phyloP scores from a whole-genome alignment of 2,113 vertebrate species.

The Burhinus oedicnemus region DNA sequence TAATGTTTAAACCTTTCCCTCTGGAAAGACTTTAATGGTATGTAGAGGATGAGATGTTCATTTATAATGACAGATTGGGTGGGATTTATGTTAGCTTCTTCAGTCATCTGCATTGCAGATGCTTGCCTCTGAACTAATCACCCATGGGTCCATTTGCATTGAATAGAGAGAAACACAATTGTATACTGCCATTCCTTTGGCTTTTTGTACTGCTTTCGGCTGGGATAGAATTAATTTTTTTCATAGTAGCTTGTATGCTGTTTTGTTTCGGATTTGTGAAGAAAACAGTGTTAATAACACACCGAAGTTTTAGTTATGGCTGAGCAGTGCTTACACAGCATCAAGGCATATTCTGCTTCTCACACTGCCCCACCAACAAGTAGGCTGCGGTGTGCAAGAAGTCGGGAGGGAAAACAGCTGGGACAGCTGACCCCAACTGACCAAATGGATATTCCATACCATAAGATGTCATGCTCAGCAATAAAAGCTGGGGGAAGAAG shows the following conservation, averaged over 20 bases:
- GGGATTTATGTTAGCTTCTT: not conserved
- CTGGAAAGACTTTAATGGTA: not conserved
- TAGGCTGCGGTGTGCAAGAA: rapidly evolving
- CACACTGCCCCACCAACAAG: rapidly evolving
- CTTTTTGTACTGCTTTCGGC: not conserved
- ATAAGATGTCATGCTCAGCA: rapidly evolving
- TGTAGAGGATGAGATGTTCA: not conserved
- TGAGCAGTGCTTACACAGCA: not conserved
- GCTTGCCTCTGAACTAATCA: not conserved
- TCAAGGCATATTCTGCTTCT: not conserved
- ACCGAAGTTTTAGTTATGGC: not conserved
- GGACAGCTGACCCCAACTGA: not conserved
- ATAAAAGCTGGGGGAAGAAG: not conserved
- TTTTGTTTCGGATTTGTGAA: not conserved
- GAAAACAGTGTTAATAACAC: not conserved
- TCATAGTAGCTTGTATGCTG: not conserved
- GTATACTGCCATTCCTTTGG: not conserved
- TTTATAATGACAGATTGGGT: not conserved
- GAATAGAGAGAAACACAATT: not conserved
- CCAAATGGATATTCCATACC: not conserved
- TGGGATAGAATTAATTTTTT: not conserved
- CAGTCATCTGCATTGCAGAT: not conserved
- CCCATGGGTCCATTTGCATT: rapidly evolving
- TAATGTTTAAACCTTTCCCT: not conserved
- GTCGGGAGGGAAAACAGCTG: rapidly evolving